Conservation (phyloP, 2,888 invertebrate species). For the Gari tellinella region DNA sequence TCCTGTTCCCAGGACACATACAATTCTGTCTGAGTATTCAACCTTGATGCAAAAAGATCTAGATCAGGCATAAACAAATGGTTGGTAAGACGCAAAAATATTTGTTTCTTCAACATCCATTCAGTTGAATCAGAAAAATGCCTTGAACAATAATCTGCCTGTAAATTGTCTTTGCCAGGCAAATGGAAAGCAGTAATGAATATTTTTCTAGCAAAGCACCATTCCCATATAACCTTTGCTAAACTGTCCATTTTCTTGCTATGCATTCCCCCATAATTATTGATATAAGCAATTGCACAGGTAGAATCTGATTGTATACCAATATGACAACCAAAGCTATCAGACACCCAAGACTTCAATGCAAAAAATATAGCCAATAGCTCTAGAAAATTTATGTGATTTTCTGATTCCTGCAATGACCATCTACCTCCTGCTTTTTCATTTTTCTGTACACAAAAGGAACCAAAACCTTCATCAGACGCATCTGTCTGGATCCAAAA, state of each 20-base stretch:
- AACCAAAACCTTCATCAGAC: constrained; percentile 27
- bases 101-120: constrained; percentile 33
- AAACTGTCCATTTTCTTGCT: too few species aligned
- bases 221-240: too few species aligned
- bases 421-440: constrained; percentile 26
- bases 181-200: constrained; percentile 6
- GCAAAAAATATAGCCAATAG: too few species aligned
- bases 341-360: too few species aligned
- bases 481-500: constrained; percentile 31
- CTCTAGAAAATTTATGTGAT: too few species aligned
- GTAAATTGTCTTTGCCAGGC: constrained; percentile 17
- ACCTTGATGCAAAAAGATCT: too few species aligned
- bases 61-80: constrained; percentile 27
- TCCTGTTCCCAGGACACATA: too few species aligned
- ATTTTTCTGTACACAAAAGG: constrained; percentile 3
- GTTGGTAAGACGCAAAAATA: constrained; percentile 24
- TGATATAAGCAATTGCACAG: too few species aligned
- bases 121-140: constrained; percentile 23
- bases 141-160: constrained; percentile 25
- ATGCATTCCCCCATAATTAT: too few species aligned
- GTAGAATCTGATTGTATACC: not conserved
- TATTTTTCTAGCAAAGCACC: not conserved
- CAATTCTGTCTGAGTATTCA: too few species aligned
- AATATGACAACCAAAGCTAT: too few species aligned
- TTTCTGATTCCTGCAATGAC: constrained; percentile 10